Base-by-base conservation (phyloP, 2,888 invertebrate species). In the Amphipoea lucens region DNA sequence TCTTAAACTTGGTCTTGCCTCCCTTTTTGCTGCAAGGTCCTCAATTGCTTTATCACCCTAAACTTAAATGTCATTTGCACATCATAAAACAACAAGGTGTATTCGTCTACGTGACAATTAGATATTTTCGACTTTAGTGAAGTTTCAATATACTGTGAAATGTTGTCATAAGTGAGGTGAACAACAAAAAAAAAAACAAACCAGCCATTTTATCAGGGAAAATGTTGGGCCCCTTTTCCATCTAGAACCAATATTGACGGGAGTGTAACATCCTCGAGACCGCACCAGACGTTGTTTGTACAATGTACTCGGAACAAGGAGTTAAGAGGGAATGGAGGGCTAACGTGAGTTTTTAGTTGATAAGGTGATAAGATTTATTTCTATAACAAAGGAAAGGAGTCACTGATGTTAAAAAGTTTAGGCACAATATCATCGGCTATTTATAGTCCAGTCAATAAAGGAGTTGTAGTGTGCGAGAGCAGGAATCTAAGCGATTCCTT, bases 171-270 rank as follows among this genome's bases (percentile, higher is more conserved):
- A 36, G 36, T 29, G 29, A 29, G n/a, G 29, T 6, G 12, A 62
- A 62, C n/a, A 6, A 29, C 17, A 6, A 60, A 78, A 68, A n/a
- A n/a, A 36, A 54, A n/a, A 69, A 67, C 23, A 62, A 14, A 42
- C 20, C 20, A 14, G n/a, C 20, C 54, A 54, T 45, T 45, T 80
- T 70, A 17, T 4, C n/a, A 23, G 57, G 45, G 48, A 57, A 29
- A 65, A 68, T 48, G n/a, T 65, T 79, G 12, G 65, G 29, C 36
- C 11, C 54, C 45, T 66, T 81, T 79, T 63, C 57, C 81, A 79
- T 66, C 29, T 65, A 66, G 65, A 81, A 72, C 72, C 40, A 81
- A 79, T 79, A 79, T 72, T 81, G 71, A 79, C 71, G 29, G 12
- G 17, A 80, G 23, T 11, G 29, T 29, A 80, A 70, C 79, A 71